Evolutionary conservation across 2,113 vertebrate species (phyloP).

Genomic region (Tragelaphus strepsiceros): DNA sequence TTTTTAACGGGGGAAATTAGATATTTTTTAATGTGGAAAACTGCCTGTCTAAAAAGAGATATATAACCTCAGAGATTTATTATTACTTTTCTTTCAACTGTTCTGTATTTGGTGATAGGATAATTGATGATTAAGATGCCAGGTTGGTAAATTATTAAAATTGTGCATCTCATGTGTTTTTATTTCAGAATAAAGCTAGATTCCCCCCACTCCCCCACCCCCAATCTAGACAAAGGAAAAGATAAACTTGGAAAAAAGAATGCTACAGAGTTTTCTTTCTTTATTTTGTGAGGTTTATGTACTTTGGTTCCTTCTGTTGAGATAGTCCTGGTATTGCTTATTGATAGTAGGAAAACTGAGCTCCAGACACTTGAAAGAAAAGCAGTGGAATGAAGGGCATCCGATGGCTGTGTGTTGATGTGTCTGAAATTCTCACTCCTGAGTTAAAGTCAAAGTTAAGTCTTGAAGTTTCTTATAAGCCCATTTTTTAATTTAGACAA

Average conservation of each 20-base stretch:
- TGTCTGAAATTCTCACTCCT: neutral
- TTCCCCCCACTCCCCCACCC: fast-evolving
- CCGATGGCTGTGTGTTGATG: neutral
- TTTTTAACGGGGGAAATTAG: neutral
- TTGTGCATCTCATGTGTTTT: neutral
- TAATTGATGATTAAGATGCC: neutral
- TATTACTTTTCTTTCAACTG: neutral
- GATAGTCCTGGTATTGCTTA: neutral
- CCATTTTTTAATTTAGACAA: neutral
- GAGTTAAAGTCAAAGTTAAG: neutral
- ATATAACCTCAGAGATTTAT: neutral
- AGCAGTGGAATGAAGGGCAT: neutral
- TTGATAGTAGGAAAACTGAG: neutral
- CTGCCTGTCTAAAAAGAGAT: neutral
- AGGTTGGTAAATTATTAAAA: neutral
- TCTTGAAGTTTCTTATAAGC: neutral
- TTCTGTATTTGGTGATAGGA: neutral
- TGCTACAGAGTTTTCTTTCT: neutral
- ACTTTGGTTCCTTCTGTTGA: neutral
- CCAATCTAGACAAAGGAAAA: neutral
- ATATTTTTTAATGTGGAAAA: neutral
- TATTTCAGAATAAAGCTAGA: neutral
- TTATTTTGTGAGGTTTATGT: neutral
- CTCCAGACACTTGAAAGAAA: neutral
- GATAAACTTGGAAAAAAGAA: neutral